Evolutionary conservation across 2,797 vertebrate genomes (phyloP), one percentile per base, ranked within the genome.

Genomic region (Acridotheres tristis): DNA sequence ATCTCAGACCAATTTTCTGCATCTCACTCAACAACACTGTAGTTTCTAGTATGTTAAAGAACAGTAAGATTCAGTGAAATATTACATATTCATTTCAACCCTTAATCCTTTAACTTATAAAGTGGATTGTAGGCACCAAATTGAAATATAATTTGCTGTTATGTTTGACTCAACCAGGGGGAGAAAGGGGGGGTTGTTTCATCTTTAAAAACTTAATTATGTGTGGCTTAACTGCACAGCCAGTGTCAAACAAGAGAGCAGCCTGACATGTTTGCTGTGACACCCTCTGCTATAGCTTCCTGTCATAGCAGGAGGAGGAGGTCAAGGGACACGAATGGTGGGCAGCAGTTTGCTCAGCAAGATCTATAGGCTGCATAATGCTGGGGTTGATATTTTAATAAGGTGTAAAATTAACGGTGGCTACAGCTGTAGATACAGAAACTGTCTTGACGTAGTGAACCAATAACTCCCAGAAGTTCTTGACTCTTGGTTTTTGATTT

Each of bases 201-300:
- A 26, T 55, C 15, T 54, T 40, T 26, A 82, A 81, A 83, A 29
- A 6, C 5, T 25, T 30, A 2, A 20, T 11, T 75, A 29, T 32
- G 3, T 13, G 16, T 47, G 11, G 51, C 13, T 27, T 13, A 71
- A 16, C 23, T 34, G 17, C 18, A 10, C 15, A 57, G 38, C 34
- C 32, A 30, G 42, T 16, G 13, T 38, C 18, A 34, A 32, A 68
- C 3, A 79, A 43, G 53, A 40, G 36, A 68, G 57, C 16, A 34
- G 43, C 61, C 14, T 0, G 2, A 22, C 2, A 2, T 0, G 4
- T 40, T 53, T 34, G 32, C 59, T 61, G 32, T 26, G 34, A 50
- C 22, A 54, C 5, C n/a, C 29, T 45, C 40, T 25, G 10, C 7
- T 7, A 3, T 0, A 8, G 42, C 16, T 62, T 55, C 32, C 43